These are phyloP conservation scores for Shargacucullia verbasci DNA, from an alignment of 2,888 invertebrate species.

Conservation along the genomic window DNA sequence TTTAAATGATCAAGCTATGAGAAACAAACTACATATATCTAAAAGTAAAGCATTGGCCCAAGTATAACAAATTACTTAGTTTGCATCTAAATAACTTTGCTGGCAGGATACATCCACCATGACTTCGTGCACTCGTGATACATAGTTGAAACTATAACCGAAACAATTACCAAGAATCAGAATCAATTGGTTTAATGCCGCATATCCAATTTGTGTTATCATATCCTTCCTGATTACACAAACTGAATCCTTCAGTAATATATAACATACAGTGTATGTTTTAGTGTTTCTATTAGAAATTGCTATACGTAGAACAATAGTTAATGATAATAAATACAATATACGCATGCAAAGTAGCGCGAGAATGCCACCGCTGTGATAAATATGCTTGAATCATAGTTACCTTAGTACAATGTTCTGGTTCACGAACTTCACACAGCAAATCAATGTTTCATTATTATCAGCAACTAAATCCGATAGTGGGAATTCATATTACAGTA, in stretches of 20 bases:
- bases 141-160: slow-evolving; percentile 1
- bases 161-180: slow-evolving; percentile 24
- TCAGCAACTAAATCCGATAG: slow-evolving; percentile 20
- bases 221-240: slow-evolving; percentile 45
- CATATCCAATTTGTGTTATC: slow-evolving; percentile 52
- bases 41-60: neutral
- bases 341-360: slow-evolving; percentile 22
- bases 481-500: slow-evolving; percentile 48
- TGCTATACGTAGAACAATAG: neutral
- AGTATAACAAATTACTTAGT: neutral
- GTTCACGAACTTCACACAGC: slow-evolving; percentile 34
- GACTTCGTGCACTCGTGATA: slow-evolving; percentile 1
- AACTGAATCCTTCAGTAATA: slow-evolving; percentile 14
- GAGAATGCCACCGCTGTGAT: slow-evolving; percentile 37
- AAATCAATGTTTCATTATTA: slow-evolving; percentile 43
- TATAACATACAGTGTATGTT: slow-evolving; percentile 4
- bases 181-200: slow-evolving; percentile 42
- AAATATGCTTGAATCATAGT: slow-evolving; percentile 47
- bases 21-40: neutral
- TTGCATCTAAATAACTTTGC: neutral
- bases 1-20: slow-evolving; percentile 6
- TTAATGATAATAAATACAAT: slow-evolving; percentile 7
- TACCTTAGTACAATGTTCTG: slow-evolving; percentile 48
- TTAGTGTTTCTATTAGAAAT: slow-evolving; percentile 6
- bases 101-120: neutral